These are phyloP conservation scores for Rhyzopertha dominica DNA, from an alignment of 1,140 invertebrate genomes.

Conservation along the genomic window DNA sequence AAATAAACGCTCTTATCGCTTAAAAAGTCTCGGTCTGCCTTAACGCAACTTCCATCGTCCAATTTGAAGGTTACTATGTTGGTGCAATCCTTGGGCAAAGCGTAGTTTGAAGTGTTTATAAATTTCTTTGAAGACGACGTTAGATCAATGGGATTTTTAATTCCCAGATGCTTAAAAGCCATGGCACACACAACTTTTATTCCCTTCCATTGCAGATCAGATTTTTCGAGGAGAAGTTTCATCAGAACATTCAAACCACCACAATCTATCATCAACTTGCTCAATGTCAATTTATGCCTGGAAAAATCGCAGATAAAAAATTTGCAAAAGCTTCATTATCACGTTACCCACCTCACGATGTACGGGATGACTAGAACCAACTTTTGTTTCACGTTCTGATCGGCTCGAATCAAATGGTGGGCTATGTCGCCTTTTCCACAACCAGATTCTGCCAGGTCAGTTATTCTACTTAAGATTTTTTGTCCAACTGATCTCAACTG, in stretches of 20 bases:
- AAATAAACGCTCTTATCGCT: slow-evolving; percentile 61
- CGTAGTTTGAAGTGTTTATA: slow-evolving; percentile 27
- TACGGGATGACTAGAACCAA: slow-evolving; percentile 50
- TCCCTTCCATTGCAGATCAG: slow-evolving; percentile 19
- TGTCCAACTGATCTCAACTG: slow-evolving; percentile 43
- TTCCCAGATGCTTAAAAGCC: slow-evolving; percentile 47
- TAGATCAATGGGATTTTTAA: slow-evolving; percentile 50
- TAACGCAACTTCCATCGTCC: slow-evolving; percentile 57
- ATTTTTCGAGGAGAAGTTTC: slow-evolving; percentile 24
- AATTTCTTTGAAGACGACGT: slow-evolving; percentile 42
- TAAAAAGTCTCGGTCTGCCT: slow-evolving; percentile 55
- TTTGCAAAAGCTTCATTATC: slow-evolving; percentile 3
- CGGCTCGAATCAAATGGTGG: slow-evolving; percentile 48
- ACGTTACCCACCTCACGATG: slow-evolving; percentile 48
- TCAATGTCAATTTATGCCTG: slow-evolving; percentile 31
- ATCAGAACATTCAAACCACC: slow-evolving; percentile 36
- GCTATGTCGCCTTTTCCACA: slow-evolving; percentile 53
- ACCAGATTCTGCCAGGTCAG: slow-evolving; percentile 48
- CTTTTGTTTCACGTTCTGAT: slow-evolving; percentile 47
- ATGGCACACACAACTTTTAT: slow-evolving; percentile 42
- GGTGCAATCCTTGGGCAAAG: slow-evolving; percentile 34
- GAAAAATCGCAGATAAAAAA: slow-evolving; percentile 17
- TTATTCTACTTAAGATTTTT: slow-evolving; percentile 46
- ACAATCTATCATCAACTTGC: slow-evolving; percentile 33
- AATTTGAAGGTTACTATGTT: slow-evolving; percentile 56